phyloP scores from a whole-genome alignment of 2,113 vertebrate genomes.

The Pygoscelis antarcticus region DNA sequence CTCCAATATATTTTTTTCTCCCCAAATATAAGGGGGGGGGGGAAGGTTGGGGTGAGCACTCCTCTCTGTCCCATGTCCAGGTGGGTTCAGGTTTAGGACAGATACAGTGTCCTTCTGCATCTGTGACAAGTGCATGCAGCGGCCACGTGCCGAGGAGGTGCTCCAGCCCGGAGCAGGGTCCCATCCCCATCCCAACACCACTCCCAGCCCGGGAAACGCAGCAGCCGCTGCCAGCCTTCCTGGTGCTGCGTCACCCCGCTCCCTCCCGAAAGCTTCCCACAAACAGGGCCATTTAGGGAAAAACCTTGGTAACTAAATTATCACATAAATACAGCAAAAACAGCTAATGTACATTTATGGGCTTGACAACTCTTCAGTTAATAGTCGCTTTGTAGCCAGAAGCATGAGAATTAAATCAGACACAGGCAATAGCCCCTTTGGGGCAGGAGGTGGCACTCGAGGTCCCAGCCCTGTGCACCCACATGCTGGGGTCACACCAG shows the following conservation, averaged over 20 bases:
- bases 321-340: neutral
- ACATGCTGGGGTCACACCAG: neutral
- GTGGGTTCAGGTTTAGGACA: neutral
- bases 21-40: neutral
- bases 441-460: neutral
- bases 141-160: accelerated
- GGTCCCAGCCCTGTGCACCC: neutral
- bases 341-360: neutral
- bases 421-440: no score
- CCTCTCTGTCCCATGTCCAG: neutral
- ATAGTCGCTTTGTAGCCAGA: neutral
- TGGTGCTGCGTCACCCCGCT: accelerated
- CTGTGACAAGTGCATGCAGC: accelerated
- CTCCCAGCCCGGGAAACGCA: neutral
- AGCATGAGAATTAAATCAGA: neutral
- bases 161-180: neutral
- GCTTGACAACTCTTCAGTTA: neutral
- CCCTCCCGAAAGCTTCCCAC: neutral
- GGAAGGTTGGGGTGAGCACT: neutral
- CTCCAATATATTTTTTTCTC: neutral
- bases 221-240: neutral
- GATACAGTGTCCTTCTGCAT: accelerated
- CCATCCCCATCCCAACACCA: neutral
- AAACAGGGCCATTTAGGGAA: neutral
- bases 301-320: neutral